Base-by-base conservation (phyloP, 2,797 vertebrate genomes). In the Eleutherodactylus coqui region DNA sequence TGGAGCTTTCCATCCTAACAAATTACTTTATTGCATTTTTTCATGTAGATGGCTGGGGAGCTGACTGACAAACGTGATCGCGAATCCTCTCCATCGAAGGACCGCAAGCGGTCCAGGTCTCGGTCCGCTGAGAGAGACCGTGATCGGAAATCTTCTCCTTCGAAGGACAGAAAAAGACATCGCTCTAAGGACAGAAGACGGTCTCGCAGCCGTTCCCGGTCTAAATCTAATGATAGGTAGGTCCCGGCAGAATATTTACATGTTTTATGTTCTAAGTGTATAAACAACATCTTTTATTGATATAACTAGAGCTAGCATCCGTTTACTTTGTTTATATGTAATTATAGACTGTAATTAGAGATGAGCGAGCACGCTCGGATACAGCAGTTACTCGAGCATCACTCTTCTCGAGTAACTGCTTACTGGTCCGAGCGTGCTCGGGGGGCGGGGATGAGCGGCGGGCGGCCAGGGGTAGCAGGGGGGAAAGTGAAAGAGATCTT, bases 191-290 rank as follows among this genome's bases (percentile, higher is more conserved):
- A 98, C 14, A 92, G 97, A 11, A 96, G 97, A 19, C 89, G 95
- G 11, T 94, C 93, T 45, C 90, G 94, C 79, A 96, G 95, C 0
- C 93, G 92, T 0, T 93, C 94, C 10, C 93, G 96, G 13, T 98
- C 98, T 47, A 98, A 98, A 90, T 98, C 97, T 14, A 0, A 92
- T 0, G 98, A 99, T 38, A 96, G 98, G 97, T 98, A 87, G 88
- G 27, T 58, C 13, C 76, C n/a, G 34, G 36, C 29, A 1, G 21
- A 16, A 70, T 21, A 11, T n/a, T 7, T 27, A 0, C 38, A n/a
- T 43, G 41, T 16, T 73, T n/a, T 6, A 73, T 45, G 21, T 73
- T n/a, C 3, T 64, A 64, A 14, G 13, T 29, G 6, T 49, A 13
- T 75, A 41, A 21, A 38, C 34, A 41, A 21, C 9, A 72, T 45